Evolutionary conservation across 2,113 vertebrate species (phyloP).

Genomic region (Megaceryle torquata): DNA sequence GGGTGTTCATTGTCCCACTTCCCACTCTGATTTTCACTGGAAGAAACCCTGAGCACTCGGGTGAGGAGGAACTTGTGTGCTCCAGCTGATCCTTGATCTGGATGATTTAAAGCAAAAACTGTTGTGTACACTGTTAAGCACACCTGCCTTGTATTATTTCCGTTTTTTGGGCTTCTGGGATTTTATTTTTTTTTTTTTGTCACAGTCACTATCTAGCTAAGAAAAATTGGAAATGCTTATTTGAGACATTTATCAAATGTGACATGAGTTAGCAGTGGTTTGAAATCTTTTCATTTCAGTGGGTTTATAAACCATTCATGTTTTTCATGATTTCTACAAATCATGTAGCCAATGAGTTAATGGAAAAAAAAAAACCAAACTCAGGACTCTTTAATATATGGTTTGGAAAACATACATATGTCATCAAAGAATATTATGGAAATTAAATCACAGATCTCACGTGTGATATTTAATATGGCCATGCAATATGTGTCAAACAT

Average conservation of each 20-base stretch:
- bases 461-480: neutral
- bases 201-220: neutral
- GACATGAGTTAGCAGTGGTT: conserved; percentile 37
- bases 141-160: neutral
- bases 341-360: neutral
- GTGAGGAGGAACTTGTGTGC: neutral
- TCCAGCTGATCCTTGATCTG: neutral
- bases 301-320: neutral
- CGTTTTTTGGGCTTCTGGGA: rapidly evolving
- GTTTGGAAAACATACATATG: conserved; percentile 31
- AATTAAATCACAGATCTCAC: conserved; percentile 52
- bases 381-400: neutral
- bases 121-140: neutral
- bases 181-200: neutral
- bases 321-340: neutral
- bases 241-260: conserved; percentile 37
- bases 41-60: neutral
- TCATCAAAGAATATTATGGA: conserved; percentile 29
- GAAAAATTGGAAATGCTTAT: neutral
- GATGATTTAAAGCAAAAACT: neutral
- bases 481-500: neutral
- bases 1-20: neutral
- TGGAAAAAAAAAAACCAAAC: neutral
- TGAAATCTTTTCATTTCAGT: conserved; percentile 53
- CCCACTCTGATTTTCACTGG: neutral